phyloP scores from a whole-genome alignment of 2,888 invertebrate species.

The Rhorus exstirpatorius region DNA sequence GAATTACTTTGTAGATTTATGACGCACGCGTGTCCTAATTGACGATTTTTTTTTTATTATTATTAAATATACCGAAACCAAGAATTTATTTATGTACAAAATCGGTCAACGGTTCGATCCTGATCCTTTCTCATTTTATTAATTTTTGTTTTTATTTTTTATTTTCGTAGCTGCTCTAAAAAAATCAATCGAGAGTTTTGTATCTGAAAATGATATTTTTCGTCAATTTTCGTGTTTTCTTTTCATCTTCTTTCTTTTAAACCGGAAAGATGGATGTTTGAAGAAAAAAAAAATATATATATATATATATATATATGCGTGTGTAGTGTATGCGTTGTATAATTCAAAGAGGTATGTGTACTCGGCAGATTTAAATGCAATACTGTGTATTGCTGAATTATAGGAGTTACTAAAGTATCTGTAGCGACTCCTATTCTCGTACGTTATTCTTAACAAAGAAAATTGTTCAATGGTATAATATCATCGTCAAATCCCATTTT shows the following conservation, averaged over 20 bases:
- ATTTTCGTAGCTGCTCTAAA: too few relatives aligned
- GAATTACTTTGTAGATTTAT: not conserved
- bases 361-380: conserved; percentile 71
- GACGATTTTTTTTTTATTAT: conserved; percentile 5
- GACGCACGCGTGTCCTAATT: not conserved
- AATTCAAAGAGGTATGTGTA: conserved; percentile 67
- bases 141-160: too few relatives aligned
- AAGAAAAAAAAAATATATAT: conserved; percentile 74
- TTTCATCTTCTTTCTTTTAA: conserved; percentile 63
- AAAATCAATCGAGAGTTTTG: conserved; percentile 49
- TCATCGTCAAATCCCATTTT: conserved; percentile 43
- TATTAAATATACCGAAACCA: conserved; percentile 5
- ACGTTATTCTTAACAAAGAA: conserved; percentile 70
- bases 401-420: conserved; percentile 64
- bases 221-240: conserved; percentile 44
- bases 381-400: conserved; percentile 77
- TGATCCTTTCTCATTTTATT: too few relatives aligned
- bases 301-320: conserved; percentile 64
- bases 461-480: conserved; percentile 48
- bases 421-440: conserved; percentile 52
- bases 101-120: too few relatives aligned
- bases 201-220: conserved; percentile 63
- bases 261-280: too few relatives aligned
- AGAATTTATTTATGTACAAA: conserved; percentile 47
- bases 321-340: conserved; percentile 69